Base-by-base conservation (phyloP, 2,797 vertebrate species). In the Arrhamphus sclerolepis region DNA sequence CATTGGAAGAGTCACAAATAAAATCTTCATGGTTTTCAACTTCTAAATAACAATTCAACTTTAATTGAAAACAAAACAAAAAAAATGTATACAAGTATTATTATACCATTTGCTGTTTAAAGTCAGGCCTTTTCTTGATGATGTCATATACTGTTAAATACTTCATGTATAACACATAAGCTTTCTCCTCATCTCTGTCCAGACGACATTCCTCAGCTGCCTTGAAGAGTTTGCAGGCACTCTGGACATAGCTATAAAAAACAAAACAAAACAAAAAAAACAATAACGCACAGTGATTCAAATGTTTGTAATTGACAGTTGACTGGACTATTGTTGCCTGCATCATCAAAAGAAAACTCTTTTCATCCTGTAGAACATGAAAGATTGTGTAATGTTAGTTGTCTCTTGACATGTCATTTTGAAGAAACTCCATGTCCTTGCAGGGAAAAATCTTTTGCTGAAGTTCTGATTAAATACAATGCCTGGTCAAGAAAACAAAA, bases 141-240 rank as follows among this genome's bases (percentile, higher is more conserved):
- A 97, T 92, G 70, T 97, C 93, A 90, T 97, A 96, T 18, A 99
- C 95, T 46, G 95, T 89, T 78, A 97, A 91, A 56, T 95, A 98
- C 87, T 98, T 98, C 98, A 99, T 99, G 63, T 98, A 99, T 0
- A 98, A 80, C 22, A 98, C 96, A 51, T 98, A 99, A 24, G 97
- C 95, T 70, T 89, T 98, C 89, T 99, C 98, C 89, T 99, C 98
- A 82, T 99, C 98, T 82, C 95, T 85, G 52, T 98, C 96, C 81
- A 98, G 84, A 20, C 97, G 94, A 86, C 93, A 93, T 85, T 98
- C 96, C 78, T 99, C 98, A 0, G 98, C 98, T 18, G 94, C 90
- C 89, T 97, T 98, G 84, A 98, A 98, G 81, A 99, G 94, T 92
- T 97, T 99, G 85, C 94, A 93, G 62, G 98, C 97, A 74, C 95